Evolutionary conservation across 2,797 vertebrate genomes (phyloP).

Genomic region (Kryptopterus vitreolus): DNA sequence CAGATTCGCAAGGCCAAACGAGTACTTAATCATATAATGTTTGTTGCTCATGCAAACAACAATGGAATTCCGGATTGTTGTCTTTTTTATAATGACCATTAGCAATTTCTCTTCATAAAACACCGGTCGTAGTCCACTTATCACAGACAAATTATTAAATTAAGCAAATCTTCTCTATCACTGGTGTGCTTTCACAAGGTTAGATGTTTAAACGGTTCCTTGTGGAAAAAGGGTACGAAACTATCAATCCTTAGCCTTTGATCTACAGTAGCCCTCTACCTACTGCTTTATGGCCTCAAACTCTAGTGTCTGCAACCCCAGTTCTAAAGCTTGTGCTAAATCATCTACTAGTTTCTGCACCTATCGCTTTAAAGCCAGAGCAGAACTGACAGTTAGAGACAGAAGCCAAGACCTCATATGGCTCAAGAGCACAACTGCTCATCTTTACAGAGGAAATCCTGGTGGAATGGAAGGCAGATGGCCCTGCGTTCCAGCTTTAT

Average conservation of each 20-base stretch:
- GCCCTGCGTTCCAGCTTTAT: slow-evolving; percentile 41
- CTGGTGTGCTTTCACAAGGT: slow-evolving; percentile 46
- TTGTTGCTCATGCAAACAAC: slow-evolving; percentile 8
- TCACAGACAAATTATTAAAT: slow-evolving; percentile 40
- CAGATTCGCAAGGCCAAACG: neutral
- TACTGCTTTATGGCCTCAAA: slow-evolving; percentile 65
- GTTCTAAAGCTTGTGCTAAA: slow-evolving; percentile 56
- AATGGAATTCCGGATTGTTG: neutral
- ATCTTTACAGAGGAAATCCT: slow-evolving; percentile 48
- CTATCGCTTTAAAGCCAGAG: slow-evolving; percentile 57
- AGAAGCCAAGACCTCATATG: slow-evolving; percentile 46
- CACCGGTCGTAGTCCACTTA: no score
- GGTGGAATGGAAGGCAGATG: slow-evolving; percentile 59
- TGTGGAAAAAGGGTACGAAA: slow-evolving; percentile 50
- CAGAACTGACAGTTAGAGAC: slow-evolving; percentile 53
- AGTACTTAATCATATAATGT: slow-evolving; percentile 19
- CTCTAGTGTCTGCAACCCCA: slow-evolving; percentile 59
- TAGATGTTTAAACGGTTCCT: slow-evolving; percentile 48
- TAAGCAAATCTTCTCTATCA: slow-evolving; percentile 32
- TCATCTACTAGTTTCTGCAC: slow-evolving; percentile 53
- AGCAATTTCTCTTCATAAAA: slow-evolving; percentile 25
- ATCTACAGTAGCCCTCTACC: slow-evolving; percentile 56
- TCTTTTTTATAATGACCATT: slow-evolving; percentile 19
- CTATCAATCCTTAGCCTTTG: slow-evolving; percentile 64
- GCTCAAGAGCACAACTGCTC: slow-evolving; percentile 44